phyloP scores from a whole-genome alignment of 1,140 invertebrate genomes.

The Aradophagus sp. region DNA sequence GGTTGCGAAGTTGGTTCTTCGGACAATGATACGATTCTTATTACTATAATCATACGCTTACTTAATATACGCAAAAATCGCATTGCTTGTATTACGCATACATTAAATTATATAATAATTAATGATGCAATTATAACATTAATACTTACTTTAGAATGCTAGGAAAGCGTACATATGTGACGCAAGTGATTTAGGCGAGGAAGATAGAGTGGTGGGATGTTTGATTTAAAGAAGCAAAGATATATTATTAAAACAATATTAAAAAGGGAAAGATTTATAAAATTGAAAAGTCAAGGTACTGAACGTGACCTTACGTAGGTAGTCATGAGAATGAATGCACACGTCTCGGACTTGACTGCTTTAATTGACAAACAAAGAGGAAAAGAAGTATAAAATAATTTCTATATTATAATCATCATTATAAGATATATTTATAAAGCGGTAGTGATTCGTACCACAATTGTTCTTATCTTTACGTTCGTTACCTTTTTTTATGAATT shows the following conservation, averaged over 20 bases:
- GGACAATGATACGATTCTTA: slow-evolving; percentile 59
- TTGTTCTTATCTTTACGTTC: slow-evolving; percentile 53
- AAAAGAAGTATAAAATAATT: slow-evolving; percentile 29
- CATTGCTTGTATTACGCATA: slow-evolving; percentile 61
- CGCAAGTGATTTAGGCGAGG: slow-evolving; percentile 51
- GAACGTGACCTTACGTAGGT: slow-evolving; percentile 34
- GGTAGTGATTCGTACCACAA: slow-evolving; percentile 43
- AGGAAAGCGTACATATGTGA: slow-evolving; percentile 65
- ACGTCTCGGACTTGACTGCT: slow-evolving; percentile 34
- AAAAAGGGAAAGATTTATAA: slow-evolving; percentile 1
- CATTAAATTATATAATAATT: slow-evolving; percentile 64
- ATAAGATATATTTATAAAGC: slow-evolving; percentile 47
- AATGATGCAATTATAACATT: slow-evolving; percentile 66
- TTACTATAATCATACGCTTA: slow-evolving; percentile 64
- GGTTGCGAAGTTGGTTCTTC: slow-evolving; percentile 39
- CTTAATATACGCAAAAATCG: slow-evolving; percentile 54
- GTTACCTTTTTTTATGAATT: slow-evolving; percentile 43
- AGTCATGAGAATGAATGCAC: slow-evolving; percentile 48
- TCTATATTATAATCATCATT: slow-evolving; percentile 46
- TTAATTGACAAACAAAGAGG: slow-evolving; percentile 16
- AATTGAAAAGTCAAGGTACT: slow-evolving; percentile 9
- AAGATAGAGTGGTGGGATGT: slow-evolving; percentile 1
- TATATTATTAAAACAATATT: not conserved
- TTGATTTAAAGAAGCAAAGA: slow-evolving; percentile 4
- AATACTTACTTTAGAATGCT: slow-evolving; percentile 69